Evolutionary conservation across 2,888 invertebrate species (phyloP).

Genomic region (Eudasyphora cyanicolor): DNA sequence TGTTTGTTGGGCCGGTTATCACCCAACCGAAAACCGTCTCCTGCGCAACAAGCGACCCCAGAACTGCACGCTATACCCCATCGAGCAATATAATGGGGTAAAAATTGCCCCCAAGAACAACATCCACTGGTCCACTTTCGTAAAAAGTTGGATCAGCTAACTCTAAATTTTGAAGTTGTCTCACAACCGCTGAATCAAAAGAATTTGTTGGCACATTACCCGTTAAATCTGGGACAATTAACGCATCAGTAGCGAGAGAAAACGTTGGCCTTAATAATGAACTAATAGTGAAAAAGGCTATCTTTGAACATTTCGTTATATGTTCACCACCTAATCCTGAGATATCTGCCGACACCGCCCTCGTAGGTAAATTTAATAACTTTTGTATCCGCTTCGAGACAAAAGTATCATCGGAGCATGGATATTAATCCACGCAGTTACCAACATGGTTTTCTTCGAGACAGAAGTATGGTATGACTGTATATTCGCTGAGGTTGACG

Average conservation of each 20-base stretch:
- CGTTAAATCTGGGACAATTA: not conserved
- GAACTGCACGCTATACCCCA: not conserved
- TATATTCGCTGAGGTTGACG: not conserved
- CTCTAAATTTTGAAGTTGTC: not conserved
- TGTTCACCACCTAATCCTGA: too few species aligned
- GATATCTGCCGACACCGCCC: not conserved
- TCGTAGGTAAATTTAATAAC: constrained; percentile 15
- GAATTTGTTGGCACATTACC: not conserved
- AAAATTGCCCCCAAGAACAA: constrained; percentile 11
- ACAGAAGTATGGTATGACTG: constrained; percentile 6
- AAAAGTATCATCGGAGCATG: constrained; percentile 49
- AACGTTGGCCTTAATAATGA: not conserved
- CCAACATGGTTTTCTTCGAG: constrained; percentile 19
- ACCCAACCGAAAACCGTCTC: not conserved
- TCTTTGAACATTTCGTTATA: too few species aligned
- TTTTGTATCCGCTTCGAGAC: constrained; percentile 38
- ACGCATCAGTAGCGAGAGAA: not conserved
- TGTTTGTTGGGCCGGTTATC: too few species aligned
- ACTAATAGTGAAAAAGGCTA: not conserved
- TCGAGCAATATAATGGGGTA: constrained; percentile 2
- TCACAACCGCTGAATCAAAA: not conserved
- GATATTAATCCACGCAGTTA: constrained; percentile 38
- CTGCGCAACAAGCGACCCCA: not conserved
- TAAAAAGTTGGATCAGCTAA: too few species aligned
- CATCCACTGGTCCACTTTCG: not conserved